phyloP scores from a whole-genome alignment of 2,888 invertebrate genomes.

The Dugesia japonica region DNA sequence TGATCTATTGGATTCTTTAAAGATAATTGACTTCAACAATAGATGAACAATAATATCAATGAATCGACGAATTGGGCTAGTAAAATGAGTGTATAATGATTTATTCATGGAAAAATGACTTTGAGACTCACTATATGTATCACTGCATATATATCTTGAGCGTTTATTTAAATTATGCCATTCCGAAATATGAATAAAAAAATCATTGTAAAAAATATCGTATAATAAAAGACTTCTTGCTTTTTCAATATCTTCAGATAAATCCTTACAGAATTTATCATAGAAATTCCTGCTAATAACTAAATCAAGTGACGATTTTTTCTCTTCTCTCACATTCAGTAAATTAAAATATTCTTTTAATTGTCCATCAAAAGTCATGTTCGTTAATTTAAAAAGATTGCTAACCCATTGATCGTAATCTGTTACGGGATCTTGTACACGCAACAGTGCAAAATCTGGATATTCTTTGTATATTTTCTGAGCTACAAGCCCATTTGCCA shows the following conservation, averaged over 20 bases:
- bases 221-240: background rate
- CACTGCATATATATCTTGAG: background rate
- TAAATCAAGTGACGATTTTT: background rate
- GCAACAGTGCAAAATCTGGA: background rate
- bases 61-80: background rate
- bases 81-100: background rate
- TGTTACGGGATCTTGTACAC: background rate
- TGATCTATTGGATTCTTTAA: background rate
- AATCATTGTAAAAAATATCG: background rate
- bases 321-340: background rate
- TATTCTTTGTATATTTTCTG: background rate
- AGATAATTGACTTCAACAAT: background rate
- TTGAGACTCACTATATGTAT: background rate
- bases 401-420: background rate
- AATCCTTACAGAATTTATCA: background rate
- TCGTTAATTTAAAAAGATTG: background rate
- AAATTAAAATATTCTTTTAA: background rate
- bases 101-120: background rate
- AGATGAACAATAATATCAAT: background rate
- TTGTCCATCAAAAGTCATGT: background rate
- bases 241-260: background rate
- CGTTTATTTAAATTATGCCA: background rate
- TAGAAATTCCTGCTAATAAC: background rate
- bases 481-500: background rate
- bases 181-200: background rate